Conservation (phyloP, 2,797 vertebrate species). For the Halcyon chelicuti region DNA sequence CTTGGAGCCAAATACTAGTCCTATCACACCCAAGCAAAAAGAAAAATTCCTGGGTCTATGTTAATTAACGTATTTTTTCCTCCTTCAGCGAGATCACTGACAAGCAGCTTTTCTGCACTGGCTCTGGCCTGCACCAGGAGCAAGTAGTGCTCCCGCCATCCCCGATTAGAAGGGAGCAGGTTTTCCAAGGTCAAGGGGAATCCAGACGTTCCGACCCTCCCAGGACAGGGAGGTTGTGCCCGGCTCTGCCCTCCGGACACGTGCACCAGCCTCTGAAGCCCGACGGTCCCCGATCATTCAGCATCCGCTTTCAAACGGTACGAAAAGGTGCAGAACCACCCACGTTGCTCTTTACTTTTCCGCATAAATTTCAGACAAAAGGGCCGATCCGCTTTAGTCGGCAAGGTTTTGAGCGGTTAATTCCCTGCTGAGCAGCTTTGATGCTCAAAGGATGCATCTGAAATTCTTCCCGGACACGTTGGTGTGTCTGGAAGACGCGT, state of each 20-base stretch:
- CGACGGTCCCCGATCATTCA: fast-evolving
- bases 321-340: background rate
- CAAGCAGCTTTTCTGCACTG: background rate
- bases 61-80: background rate
- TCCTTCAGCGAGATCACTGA: background rate
- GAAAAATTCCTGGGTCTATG: background rate
- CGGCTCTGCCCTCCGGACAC: background rate
- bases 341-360: fast-evolving
- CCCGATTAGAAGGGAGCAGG: background rate
- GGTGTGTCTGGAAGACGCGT: background rate
- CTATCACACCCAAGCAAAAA: background rate
- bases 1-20: background rate
- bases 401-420: background rate
- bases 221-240: background rate
- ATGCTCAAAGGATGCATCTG: background rate
- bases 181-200: background rate
- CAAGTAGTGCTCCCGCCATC: background rate
- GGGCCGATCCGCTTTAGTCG: background rate
- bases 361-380: background rate
- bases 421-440: background rate
- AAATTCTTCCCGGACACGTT: background rate
- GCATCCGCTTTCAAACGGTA: background rate
- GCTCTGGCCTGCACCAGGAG: background rate
- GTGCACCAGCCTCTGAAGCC: fast-evolving
- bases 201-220: background rate